Percentiles rank a stretch among this genome's conserved stretches.
phyloP scores from a whole-genome alignment of 2,113 vertebrate species.

The Syngnathus typhle region DNA sequence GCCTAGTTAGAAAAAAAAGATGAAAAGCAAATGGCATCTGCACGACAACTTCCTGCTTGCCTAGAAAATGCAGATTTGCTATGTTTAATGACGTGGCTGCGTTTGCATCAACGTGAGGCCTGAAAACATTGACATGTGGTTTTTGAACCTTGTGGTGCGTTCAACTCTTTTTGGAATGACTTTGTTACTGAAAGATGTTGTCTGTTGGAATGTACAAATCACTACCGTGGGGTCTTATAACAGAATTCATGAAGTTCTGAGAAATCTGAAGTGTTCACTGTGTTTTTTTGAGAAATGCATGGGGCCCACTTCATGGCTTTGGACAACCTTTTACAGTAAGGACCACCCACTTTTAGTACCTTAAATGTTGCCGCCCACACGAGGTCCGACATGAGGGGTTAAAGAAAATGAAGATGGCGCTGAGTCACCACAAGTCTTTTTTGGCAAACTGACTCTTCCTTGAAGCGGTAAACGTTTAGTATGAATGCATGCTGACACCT shows the following conservation, averaged over 20 bases:
- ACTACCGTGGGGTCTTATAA: conserved; percentile 22
- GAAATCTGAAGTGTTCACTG: conserved; percentile 53
- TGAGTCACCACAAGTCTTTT: conserved; percentile 12
- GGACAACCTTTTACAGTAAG: background rate
- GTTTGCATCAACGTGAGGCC: conserved; percentile 68
- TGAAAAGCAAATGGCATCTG: conserved; percentile 55
- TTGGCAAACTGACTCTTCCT: background rate
- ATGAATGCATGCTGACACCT: conserved; percentile 23
- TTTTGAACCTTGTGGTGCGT: conserved; percentile 38
- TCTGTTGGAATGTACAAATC: conserved; percentile 32
- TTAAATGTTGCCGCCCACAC: background rate
- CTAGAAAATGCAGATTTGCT: conserved; percentile 39
- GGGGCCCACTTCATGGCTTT: background rate
- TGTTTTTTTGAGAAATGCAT: conserved; percentile 6
- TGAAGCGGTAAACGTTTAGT: conserved; percentile 15
- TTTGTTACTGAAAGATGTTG: conserved; percentile 53
- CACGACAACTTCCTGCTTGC: conserved; percentile 50
- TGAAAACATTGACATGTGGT: conserved; percentile 53
- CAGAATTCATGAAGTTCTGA: conserved; percentile 24
- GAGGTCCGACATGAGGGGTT: background rate
- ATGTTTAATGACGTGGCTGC: conserved; percentile 54
- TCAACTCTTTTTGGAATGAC: conserved; percentile 18
- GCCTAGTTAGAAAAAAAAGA: conserved; percentile 18
- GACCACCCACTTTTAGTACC: background rate
- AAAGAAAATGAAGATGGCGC: conserved; percentile 18